phyloP scores from a whole-genome alignment of 2,797 vertebrate species.

The Poeciliopsis gracilis region DNA sequence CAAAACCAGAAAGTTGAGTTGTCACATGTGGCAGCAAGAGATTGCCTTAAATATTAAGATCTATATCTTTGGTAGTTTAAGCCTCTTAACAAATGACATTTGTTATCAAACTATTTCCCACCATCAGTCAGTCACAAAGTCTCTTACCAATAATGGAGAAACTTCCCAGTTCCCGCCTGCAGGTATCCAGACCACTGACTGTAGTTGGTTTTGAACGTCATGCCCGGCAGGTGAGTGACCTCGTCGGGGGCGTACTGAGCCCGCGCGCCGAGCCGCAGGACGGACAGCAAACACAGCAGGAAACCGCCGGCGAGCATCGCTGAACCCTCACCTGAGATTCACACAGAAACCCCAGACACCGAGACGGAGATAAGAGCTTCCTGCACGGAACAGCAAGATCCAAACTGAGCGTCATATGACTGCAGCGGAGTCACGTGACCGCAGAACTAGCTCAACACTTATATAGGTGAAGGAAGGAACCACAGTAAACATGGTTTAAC shows the following conservation, averaged over 20 bases:
- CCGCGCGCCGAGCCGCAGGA: slow-evolving; percentile 31
- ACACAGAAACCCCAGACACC: background rate
- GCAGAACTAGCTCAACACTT: background rate
- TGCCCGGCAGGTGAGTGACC: slow-evolving; percentile 74
- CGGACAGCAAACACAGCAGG: slow-evolving; percentile 44
- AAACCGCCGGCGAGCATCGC: slow-evolving; percentile 36
- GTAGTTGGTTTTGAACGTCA: slow-evolving; percentile 76
- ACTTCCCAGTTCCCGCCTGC: slow-evolving; percentile 64
- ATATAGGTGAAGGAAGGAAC: background rate
- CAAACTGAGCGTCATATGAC: slow-evolving; percentile 44
- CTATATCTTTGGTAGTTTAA: background rate
- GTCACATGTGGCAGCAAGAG: background rate
- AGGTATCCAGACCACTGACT: slow-evolving; percentile 83
- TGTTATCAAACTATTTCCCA: background rate
- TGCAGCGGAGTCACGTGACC: slow-evolving; percentile 42
- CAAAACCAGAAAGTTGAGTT: background rate
- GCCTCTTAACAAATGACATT: background rate
- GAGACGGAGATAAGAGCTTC: background rate
- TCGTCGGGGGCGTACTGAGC: slow-evolving; percentile 77
- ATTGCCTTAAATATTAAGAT: background rate
- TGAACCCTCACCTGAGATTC: background rate
- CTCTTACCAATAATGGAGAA: slow-evolving; percentile 83
- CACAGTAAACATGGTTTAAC: background rate
- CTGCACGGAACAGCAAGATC: background rate
- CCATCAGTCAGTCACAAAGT: background rate